These are phyloP conservation scores for Clepsis dumicolana DNA, from an alignment of 2,888 invertebrate species.

Conservation along the genomic window DNA sequence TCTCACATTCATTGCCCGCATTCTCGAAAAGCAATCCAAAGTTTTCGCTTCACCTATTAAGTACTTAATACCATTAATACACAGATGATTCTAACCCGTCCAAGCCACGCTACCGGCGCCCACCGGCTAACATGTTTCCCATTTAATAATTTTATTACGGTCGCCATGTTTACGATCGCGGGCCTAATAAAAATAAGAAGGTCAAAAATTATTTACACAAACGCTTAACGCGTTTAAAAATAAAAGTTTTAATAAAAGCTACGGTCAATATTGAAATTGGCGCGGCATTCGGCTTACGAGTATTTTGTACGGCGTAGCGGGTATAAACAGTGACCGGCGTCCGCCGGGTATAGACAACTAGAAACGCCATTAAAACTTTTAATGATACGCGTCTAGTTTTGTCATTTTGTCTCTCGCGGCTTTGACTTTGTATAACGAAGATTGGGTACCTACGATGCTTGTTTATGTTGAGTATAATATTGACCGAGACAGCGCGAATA, in stretches of 20 bases:
- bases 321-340: conserved; percentile 38
- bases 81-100: neutral
- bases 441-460: conserved; percentile 14
- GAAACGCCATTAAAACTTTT: conserved; percentile 44
- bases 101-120: neutral
- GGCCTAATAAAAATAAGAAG: conserved; percentile 37
- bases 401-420: conserved; percentile 37
- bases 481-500: no score
- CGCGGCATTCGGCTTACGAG: conserved; percentile 23
- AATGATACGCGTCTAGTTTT: conserved; percentile 43
- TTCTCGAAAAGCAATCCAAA: no score
- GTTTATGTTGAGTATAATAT: no score
- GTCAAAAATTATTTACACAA: conserved; percentile 33
- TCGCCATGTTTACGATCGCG: conserved; percentile 34
- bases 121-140: conserved; percentile 19
- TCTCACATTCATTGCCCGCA: no score
- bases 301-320: conserved; percentile 16
- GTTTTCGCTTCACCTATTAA: no score
- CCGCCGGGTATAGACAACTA: conserved; percentile 42
- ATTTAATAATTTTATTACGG: conserved; percentile 42
- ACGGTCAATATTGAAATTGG: conserved; percentile 41
- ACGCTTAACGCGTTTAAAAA: conserved; percentile 42
- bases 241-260: conserved; percentile 40
- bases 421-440: conserved; percentile 33
- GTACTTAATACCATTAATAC: no score